A percentile compares a stretch with the other conserved stretches of the same genome.
Evolutionary conservation across 1,140 invertebrate genomes (phyloP).

Genomic region (Bombus breviceps): DNA sequence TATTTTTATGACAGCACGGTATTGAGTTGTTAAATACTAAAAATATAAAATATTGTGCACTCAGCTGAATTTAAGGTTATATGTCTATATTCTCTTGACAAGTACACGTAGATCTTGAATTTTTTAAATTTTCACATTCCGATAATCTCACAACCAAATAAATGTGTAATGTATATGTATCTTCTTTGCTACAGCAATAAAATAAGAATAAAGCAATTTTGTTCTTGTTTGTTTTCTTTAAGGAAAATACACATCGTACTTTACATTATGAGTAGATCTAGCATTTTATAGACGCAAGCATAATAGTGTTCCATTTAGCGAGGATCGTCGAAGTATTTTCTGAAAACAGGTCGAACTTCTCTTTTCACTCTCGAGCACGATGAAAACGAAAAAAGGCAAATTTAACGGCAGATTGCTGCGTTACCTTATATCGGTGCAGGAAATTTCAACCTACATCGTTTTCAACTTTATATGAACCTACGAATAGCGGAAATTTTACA

Average conservation of each 20-base stretch:
- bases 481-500: conserved; percentile 3
- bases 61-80: not conserved
- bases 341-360: conserved; percentile 32
- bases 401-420: conserved; percentile 9
- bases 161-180: not conserved
- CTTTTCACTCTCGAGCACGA: not conserved
- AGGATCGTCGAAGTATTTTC: conserved; percentile 17
- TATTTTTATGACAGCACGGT: not conserved
- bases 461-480: not conserved
- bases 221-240: not conserved
- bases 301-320: conserved; percentile 1
- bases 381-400: conserved; percentile 22
- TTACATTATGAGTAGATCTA: not conserved
- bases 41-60: not conserved
- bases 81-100: not conserved
- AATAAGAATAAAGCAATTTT: not conserved
- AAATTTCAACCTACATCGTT: conserved; percentile 1
- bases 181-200: not conserved
- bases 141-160: not conserved
- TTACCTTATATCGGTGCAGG: conserved; percentile 7
- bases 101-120: too few relatives aligned
- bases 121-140: not conserved
- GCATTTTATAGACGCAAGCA: not conserved
- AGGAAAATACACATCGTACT: not conserved
- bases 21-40: not conserved